These are phyloP conservation scores for Operophtera brumata DNA, from an alignment of 2,888 invertebrate genomes.

Conservation along the genomic window DNA sequence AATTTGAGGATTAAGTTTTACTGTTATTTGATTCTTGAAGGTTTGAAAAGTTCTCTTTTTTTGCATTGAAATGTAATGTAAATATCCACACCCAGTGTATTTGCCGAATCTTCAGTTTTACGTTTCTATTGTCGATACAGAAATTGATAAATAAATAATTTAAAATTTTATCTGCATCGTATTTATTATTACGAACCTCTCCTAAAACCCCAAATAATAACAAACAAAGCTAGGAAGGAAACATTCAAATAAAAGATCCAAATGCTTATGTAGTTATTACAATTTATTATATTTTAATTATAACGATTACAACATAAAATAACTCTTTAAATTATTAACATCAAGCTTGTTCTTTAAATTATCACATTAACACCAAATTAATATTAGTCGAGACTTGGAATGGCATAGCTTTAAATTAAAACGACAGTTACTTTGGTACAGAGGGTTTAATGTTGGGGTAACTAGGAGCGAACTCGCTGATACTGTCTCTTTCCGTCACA, in stretches of 20 bases:
- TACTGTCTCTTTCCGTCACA: neutral
- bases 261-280: constrained; percentile 19
- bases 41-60: constrained; percentile 40
- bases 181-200: constrained; percentile 18
- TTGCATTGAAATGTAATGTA: constrained; percentile 49
- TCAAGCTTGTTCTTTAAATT: constrained; percentile 75
- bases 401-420: constrained; percentile 42
- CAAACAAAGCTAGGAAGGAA: no score
- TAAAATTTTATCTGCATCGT: constrained; percentile 42
- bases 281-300: constrained; percentile 66
- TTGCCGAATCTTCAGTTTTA: constrained; percentile 61
- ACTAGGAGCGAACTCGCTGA: constrained; percentile 13
- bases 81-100: constrained; percentile 55
- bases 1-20: constrained; percentile 28
- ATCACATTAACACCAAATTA: constrained; percentile 73
- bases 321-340: constrained; percentile 74
- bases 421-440: constrained; percentile 52
- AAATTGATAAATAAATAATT: constrained; percentile 78
- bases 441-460: constrained; percentile 38
- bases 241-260: constrained; percentile 1
- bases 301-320: constrained; percentile 79
- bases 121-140: constrained; percentile 79
- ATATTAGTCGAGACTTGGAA: constrained; percentile 69
- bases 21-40: constrained; percentile 27
- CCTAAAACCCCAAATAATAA: neutral